A percentile compares a stretch with the other conserved stretches of the same genome.
phyloP scores from a whole-genome alignment of 2,888 invertebrate genomes.

The Nebria brevicollis region DNA sequence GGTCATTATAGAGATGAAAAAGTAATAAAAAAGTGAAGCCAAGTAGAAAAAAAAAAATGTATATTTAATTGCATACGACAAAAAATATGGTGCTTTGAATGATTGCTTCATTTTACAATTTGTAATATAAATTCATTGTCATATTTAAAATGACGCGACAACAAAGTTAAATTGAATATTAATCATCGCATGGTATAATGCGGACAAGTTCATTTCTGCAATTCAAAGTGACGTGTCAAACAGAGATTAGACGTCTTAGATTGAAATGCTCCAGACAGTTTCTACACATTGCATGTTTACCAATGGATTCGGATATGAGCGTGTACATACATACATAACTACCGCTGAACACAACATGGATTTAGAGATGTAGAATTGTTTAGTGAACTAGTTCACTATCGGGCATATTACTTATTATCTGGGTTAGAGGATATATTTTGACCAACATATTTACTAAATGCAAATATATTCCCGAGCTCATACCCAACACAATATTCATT shows the following conservation, averaged over 20 bases:
- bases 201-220: background rate
- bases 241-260: background rate
- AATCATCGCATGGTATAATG: background rate
- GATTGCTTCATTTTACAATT: background rate
- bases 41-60: too few species aligned
- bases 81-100: too few species aligned
- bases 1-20: too few species aligned
- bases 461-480: background rate
- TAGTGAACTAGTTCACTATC: background rate
- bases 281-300: conserved; percentile 11
- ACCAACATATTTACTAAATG: background rate
- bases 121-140: background rate
- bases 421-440: background rate
- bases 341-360: background rate
- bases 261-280: background rate
- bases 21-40: too few species aligned
- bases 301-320: conserved; percentile 2
- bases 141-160: background rate
- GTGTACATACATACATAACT: background rate
- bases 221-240: background rate
- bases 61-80: too few species aligned
- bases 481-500: background rate
- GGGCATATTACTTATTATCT: background rate
- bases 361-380: background rate
- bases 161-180: background rate